phyloP scores from a whole-genome alignment of 2,113 vertebrate species.

The Bothrops jararaca region DNA sequence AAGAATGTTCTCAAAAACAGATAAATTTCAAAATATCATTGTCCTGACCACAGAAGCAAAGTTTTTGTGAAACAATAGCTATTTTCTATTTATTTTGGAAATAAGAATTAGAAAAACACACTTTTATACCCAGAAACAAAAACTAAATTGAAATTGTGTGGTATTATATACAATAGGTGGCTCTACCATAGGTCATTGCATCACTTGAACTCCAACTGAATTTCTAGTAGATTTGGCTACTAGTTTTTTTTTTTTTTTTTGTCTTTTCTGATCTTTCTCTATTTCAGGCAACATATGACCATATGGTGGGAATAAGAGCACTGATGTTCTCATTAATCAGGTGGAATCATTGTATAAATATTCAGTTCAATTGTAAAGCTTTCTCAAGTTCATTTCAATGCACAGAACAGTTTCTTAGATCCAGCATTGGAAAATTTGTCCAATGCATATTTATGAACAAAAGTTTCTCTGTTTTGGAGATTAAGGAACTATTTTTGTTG shows the following conservation, averaged over 20 bases:
- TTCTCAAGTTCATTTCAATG: neutral
- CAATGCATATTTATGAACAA: neutral
- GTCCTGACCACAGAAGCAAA: neutral
- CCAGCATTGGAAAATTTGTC: neutral
- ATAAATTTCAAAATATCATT: neutral
- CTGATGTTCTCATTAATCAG: neutral
- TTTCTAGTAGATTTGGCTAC: neutral
- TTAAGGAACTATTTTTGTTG: neutral
- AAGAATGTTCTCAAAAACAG: neutral
- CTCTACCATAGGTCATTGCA: neutral
- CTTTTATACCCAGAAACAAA: neutral
- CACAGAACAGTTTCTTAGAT: neutral
- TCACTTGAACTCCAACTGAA: neutral
- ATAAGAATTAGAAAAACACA: neutral
- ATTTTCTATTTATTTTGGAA: neutral
- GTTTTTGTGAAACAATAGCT: neutral
- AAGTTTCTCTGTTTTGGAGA: neutral
- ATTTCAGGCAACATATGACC: neutral
- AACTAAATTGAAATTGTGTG: neutral
- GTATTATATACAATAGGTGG: neutral
- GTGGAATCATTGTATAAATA: neutral
- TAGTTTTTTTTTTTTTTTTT: neutral
- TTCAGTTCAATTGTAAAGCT: neutral
- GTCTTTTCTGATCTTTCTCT: neutral
- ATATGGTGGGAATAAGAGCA: neutral